Conservation (phyloP, 2,888 invertebrate species). For the Aphodius sticticus region DNA sequence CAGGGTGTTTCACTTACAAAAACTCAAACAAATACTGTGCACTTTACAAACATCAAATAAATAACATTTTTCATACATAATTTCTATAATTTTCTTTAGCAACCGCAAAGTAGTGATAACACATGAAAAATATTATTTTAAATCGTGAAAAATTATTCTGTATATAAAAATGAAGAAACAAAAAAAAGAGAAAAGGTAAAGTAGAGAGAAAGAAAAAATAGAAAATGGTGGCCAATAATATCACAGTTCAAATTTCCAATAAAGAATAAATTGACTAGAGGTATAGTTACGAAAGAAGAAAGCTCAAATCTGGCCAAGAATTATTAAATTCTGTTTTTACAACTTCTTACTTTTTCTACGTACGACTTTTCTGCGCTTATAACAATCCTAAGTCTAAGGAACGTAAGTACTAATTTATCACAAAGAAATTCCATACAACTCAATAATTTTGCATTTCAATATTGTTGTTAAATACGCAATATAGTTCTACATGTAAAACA, state of each 20-base stretch:
- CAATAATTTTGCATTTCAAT: conserved; percentile 25
- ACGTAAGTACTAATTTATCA: conserved; percentile 46
- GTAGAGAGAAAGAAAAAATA: background rate
- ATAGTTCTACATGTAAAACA: conserved; percentile 27
- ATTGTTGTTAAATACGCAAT: conserved; percentile 19
- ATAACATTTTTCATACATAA: conserved; percentile 5
- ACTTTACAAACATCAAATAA: background rate
- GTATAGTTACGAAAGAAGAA: conserved; percentile 11
- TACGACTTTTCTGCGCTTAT: conserved; percentile 20
- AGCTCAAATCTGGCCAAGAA: conserved; percentile 12
- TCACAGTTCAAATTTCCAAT: conserved; percentile 21
- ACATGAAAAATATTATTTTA: conserved; percentile 15
- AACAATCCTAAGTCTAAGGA: conserved; percentile 26
- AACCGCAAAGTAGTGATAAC: background rate
- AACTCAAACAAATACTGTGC: conserved; percentile 14
- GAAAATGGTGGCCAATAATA: conserved; percentile 17
- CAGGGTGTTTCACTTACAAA: conserved; percentile 35
- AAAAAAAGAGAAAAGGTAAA: conserved; percentile 9
- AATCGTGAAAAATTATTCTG: conserved; percentile 18
- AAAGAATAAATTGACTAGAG: conserved; percentile 18
- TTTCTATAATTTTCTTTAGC: conserved; percentile 11
- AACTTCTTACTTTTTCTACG: background rate
- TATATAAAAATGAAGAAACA: conserved; percentile 6
- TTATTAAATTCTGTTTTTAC: background rate
- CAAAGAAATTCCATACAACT: conserved; percentile 36